A percentile compares a stretch with the other conserved stretches of the same genome.
phyloP scores from a whole-genome alignment of 2,888 invertebrate species.

The Callyntrura guangdongensis region DNA sequence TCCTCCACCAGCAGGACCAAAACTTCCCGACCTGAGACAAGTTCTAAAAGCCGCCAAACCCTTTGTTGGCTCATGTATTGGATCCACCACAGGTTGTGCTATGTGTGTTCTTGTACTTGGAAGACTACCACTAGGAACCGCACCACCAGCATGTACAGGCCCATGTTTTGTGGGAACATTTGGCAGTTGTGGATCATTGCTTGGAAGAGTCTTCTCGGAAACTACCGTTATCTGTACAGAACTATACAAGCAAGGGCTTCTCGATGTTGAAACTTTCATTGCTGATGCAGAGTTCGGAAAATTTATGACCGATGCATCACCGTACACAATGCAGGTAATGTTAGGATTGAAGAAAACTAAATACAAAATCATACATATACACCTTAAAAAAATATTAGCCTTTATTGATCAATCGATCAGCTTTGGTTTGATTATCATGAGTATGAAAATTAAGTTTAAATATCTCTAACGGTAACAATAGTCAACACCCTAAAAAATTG shows the following conservation, averaged over 20 bases:
- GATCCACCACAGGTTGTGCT: conserved; percentile 83
- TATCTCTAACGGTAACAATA: too few relatives aligned
- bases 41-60: conserved; percentile 84
- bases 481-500: neutral
- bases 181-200: conserved; percentile 82
- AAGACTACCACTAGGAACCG: conserved; percentile 82
- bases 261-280: conserved; percentile 84
- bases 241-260: conserved; percentile 84
- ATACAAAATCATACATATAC: neutral
- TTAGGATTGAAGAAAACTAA: neutral
- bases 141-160: conserved; percentile 83
- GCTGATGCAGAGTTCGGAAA: conserved; percentile 84
- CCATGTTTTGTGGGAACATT: conserved; percentile 84
- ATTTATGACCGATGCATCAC: conserved; percentile 75
- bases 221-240: conserved; percentile 85
- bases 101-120: conserved; percentile 84
- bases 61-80: conserved; percentile 84
- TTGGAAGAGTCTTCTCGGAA: conserved; percentile 84
- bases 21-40: conserved; percentile 83
- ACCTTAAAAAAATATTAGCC: neutral
- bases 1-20: conserved; percentile 72
- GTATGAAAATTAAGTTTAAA: neutral
- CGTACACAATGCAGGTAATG: conserved; percentile 82
- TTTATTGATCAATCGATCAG: neutral
- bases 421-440: neutral